These are phyloP conservation scores for Spea bombifrons DNA, from an alignment of 2,113 vertebrate species.

Conservation along the genomic window DNA sequence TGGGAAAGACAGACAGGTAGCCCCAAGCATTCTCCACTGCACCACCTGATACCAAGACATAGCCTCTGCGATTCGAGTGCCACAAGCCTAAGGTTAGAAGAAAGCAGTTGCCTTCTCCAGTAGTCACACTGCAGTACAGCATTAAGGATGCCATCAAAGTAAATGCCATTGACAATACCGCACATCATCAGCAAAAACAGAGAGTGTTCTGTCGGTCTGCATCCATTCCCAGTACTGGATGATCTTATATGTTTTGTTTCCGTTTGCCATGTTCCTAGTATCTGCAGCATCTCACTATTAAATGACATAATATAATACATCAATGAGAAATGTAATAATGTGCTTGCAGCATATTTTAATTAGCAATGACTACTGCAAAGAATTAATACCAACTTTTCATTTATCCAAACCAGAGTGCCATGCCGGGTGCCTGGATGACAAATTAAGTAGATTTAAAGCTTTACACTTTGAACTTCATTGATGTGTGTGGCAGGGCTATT, in stretches of 20 bases:
- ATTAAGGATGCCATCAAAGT: conserved; percentile 21
- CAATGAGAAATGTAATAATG: neutral
- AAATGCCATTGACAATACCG: conserved; percentile 39
- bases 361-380: neutral
- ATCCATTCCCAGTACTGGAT: conserved; percentile 24
- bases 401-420: neutral
- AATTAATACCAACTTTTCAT: neutral
- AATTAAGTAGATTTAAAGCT: too few species aligned
- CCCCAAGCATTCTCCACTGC: conserved; percentile 13
- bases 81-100: conserved; percentile 43
- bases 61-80: conserved; percentile 10
- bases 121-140: conserved; percentile 11
- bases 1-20: conserved; percentile 41
- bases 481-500: too few species aligned
- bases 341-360: neutral
- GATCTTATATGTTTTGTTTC: conserved; percentile 10
- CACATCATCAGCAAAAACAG: conserved; percentile 30
- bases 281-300: conserved; percentile 2
- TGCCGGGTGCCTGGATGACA: neutral
- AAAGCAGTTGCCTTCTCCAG: conserved; percentile 4
- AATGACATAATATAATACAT: neutral
- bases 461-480: too few species aligned
- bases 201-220: conserved; percentile 32
- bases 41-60: conserved; percentile 41
- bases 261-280: neutral